Conservation (phyloP, 2,888 invertebrate genomes). For the Cataglyphis livida region DNA sequence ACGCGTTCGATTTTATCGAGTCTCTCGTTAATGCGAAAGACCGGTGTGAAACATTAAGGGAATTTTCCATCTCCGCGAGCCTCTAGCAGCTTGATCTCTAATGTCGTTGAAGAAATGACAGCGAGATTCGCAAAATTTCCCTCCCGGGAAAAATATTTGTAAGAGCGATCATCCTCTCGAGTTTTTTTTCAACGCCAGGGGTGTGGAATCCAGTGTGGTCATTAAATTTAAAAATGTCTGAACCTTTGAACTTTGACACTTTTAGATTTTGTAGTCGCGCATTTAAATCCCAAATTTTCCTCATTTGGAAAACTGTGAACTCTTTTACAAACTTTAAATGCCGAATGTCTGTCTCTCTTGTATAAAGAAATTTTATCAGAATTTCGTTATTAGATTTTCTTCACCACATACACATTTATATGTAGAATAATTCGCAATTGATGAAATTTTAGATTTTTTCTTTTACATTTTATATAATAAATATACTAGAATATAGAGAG, state of each 20-base stretch:
- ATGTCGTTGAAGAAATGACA: neutral
- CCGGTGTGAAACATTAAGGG: neutral
- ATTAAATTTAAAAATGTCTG: neutral
- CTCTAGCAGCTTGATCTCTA: neutral
- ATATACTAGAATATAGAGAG: neutral
- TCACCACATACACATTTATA: neutral
- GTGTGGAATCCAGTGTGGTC: neutral
- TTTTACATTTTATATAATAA: neutral
- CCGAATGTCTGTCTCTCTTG: neutral
- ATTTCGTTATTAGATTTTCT: neutral
- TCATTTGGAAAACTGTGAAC: neutral
- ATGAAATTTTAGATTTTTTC: no score
- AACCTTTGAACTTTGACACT: neutral
- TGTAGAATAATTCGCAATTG: neutral
- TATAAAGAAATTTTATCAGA: neutral
- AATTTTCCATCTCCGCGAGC: neutral
- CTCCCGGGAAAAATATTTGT: neutral
- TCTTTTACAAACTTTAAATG: neutral
- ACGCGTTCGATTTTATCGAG: conserved; percentile 30
- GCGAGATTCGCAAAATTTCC: neutral
- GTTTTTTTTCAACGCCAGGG: no score
- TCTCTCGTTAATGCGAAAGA: neutral
- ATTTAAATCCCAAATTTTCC: conserved; percentile 1
- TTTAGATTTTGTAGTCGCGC: neutral
- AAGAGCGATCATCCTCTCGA: neutral